phyloP scores from a whole-genome alignment of 1,140 invertebrate species.

The Drosophila ercepeae region DNA sequence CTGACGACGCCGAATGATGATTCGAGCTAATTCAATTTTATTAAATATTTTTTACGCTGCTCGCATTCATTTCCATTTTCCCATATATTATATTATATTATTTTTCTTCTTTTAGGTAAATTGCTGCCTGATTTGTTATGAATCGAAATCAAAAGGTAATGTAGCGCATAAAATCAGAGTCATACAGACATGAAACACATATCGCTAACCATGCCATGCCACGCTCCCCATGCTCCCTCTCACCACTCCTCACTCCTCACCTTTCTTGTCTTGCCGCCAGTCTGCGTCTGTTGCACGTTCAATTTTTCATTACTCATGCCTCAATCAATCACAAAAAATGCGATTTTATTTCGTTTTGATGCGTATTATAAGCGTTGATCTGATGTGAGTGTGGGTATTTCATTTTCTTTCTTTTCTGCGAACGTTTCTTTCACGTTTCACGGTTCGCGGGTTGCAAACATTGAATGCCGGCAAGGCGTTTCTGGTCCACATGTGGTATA shows the following conservation, averaged over 20 bases:
- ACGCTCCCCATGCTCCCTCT: background rate
- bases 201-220: slow-evolving; percentile 30
- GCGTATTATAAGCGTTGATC: slow-evolving; percentile 79
- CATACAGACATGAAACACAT: slow-evolving; percentile 75
- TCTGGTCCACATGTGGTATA: slow-evolving; percentile 65
- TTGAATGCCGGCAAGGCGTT: slow-evolving; percentile 11
- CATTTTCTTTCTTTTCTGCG: slow-evolving; percentile 36
- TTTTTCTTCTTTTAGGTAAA: slow-evolving; percentile 65
- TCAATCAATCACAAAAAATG: slow-evolving; percentile 80
- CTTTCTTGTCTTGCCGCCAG: slow-evolving; percentile 5
- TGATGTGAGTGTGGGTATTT: slow-evolving; percentile 31
- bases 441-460: slow-evolving; percentile 46
- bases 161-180: slow-evolving; percentile 82
- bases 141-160: slow-evolving; percentile 81
- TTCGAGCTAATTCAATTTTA: slow-evolving; percentile 60
- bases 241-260: background rate
- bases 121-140: slow-evolving; percentile 77
- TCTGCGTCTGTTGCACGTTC: slow-evolving; percentile 65
- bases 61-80: slow-evolving; percentile 49
- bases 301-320: slow-evolving; percentile 82
- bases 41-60: slow-evolving; percentile 59
- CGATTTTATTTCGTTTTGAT: slow-evolving; percentile 82
- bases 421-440: slow-evolving; percentile 78
- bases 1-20: slow-evolving; percentile 52
- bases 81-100: slow-evolving; percentile 62